Percentiles rank a stretch among this genome's conserved stretches.
These are phyloP conservation scores for Acrocyrtus sp. DNA, from an alignment of 2,888 invertebrate species.

Conservation along the genomic window DNA sequence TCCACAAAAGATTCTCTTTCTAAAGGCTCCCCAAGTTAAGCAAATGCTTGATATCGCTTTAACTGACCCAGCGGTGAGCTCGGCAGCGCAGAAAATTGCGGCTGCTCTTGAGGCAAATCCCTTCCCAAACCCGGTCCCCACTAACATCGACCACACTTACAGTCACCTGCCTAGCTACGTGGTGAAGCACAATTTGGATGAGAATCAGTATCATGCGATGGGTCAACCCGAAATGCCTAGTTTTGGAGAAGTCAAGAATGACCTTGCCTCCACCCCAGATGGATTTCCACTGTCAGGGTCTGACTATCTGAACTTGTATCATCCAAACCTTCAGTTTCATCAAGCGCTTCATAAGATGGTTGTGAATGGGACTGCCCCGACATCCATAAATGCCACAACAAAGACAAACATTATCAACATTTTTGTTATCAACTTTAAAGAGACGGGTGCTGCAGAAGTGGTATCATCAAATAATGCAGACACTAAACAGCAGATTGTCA, in stretches of 20 bases:
- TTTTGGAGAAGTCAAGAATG: not conserved
- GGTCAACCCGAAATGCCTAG: not conserved
- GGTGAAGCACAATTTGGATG: not conserved
- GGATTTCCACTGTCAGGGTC: slow-evolving; percentile 61
- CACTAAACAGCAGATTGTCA: too few species aligned
- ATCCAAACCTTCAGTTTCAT: slow-evolving; percentile 63
- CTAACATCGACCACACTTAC: slow-evolving; percentile 23
- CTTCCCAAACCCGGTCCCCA: slow-evolving; percentile 31
- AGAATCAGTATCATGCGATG: slow-evolving; percentile 1
- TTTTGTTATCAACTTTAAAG: slow-evolving; percentile 62
- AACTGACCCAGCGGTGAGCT: slow-evolving; percentile 56
- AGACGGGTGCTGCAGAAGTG: slow-evolving; percentile 3
- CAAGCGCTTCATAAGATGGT: slow-evolving; percentile 63
- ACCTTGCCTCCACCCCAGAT: slow-evolving; percentile 52
- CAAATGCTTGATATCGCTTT: slow-evolving; percentile 60
- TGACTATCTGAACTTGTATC: slow-evolving; percentile 59
- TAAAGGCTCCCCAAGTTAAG: slow-evolving; percentile 62
- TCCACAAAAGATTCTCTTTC: slow-evolving; percentile 60
- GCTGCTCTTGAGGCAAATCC: slow-evolving; percentile 54
- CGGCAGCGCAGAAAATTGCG: slow-evolving; percentile 60
- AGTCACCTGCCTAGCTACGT: slow-evolving; percentile 11
- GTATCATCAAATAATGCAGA: not conserved
- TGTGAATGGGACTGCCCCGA: slow-evolving; percentile 62
- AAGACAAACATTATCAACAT: slow-evolving; percentile 63
- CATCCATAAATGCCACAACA: slow-evolving; percentile 61